These are phyloP conservation scores for Notodonta dromedarius DNA, from an alignment of 2,888 invertebrate genomes.

Conservation along the genomic window DNA sequence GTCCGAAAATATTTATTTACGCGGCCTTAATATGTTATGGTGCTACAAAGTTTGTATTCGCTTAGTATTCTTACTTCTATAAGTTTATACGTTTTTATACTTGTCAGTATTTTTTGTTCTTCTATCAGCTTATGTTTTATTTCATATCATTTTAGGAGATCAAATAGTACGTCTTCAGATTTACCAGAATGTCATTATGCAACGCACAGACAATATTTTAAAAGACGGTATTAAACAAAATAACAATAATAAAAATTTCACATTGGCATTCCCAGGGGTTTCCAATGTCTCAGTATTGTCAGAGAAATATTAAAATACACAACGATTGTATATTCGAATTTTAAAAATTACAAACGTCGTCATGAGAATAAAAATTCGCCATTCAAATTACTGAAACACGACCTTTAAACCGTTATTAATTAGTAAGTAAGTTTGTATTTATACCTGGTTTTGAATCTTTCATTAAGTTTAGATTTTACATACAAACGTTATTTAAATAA, in stretches of 20 bases:
- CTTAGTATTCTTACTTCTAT: no score
- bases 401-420: background rate
- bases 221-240: background rate
- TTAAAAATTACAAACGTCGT: background rate
- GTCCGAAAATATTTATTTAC: no score
- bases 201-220: background rate
- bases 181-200: background rate
- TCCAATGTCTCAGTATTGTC: slow-evolving; percentile 45
- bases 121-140: no score
- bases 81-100: no score
- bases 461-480: background rate
- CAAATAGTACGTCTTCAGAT: no score
- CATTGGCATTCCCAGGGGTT: slow-evolving; percentile 36
- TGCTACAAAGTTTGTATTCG: no score
- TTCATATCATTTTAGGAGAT: no score
- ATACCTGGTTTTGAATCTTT: background rate
- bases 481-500: background rate
- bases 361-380: slow-evolving; percentile 26
- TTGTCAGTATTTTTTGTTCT: no score
- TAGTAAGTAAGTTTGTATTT: background rate
- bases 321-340: slow-evolving; percentile 14
- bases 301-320: slow-evolving; percentile 39
- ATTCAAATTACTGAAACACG: slow-evolving; percentile 20
- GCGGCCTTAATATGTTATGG: no score
- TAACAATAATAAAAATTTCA: slow-evolving; percentile 36